Conservation (phyloP, 2,797 vertebrate species). For the Ambastaia sidthimunki region DNA sequence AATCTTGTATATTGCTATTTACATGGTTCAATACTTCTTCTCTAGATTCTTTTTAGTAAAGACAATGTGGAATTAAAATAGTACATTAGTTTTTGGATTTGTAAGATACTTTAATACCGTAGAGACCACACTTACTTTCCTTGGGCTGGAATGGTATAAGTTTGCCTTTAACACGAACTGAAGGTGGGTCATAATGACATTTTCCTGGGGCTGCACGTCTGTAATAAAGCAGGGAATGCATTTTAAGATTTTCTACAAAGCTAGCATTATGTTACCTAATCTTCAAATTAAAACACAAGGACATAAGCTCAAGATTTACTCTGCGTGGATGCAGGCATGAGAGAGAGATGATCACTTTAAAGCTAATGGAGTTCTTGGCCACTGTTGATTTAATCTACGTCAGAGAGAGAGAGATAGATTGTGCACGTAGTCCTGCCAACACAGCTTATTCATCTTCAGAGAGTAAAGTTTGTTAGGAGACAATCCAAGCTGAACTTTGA, state of each 20-base stretch:
- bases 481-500: slow-evolving; percentile 32
- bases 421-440: slow-evolving; percentile 55
- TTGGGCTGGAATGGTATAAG: slow-evolving; percentile 84
- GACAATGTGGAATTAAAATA: neutral
- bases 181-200: slow-evolving; percentile 81
- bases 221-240: slow-evolving; percentile 56
- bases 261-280: slow-evolving; percentile 12
- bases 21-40: neutral
- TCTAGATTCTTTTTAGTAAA: neutral
- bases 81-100: neutral
- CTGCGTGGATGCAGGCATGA: neutral
- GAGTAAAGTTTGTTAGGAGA: slow-evolving; percentile 40
- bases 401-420: slow-evolving; percentile 57
- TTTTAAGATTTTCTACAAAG: neutral
- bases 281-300: slow-evolving; percentile 31
- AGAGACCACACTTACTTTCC: slow-evolving; percentile 84
- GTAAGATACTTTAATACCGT: neutral
- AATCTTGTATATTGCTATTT: neutral
- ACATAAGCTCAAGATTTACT: slow-evolving; percentile 40
- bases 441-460: slow-evolving; percentile 34
- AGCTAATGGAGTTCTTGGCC: slow-evolving; percentile 28
- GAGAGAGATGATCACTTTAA: slow-evolving; percentile 19
- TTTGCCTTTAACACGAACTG: slow-evolving; percentile 86
- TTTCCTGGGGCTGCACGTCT: slow-evolving; percentile 91
- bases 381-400: slow-evolving; percentile 40